Evolutionary conservation across 2,888 invertebrate genomes (phyloP).

Genomic region (Machimus rusticus): DNA sequence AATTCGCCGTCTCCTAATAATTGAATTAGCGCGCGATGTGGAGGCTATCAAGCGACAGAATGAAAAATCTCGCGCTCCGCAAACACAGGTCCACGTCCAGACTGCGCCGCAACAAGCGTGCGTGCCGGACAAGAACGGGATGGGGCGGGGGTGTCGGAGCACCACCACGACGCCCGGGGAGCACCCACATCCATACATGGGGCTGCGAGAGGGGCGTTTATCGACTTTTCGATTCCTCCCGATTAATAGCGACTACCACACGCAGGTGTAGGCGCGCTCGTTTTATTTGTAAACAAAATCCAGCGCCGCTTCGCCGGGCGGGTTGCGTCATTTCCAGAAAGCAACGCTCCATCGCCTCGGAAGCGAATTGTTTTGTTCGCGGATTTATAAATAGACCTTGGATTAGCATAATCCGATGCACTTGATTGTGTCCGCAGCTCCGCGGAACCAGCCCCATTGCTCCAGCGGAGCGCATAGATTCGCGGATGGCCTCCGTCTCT

Average conservation of each 20-base stretch:
- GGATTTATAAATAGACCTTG: not conserved
- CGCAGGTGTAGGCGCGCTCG: not conserved
- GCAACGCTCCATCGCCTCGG: not conserved
- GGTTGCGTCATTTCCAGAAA: slow-evolving; percentile 13
- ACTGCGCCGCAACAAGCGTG: slow-evolving; percentile 1
- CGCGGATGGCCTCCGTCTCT: not conserved
- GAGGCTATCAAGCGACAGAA: slow-evolving; percentile 1
- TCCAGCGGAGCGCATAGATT: not conserved
- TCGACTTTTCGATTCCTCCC: not conserved
- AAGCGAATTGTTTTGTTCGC: not conserved
- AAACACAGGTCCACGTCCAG: not conserved
- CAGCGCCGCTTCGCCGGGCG: not conserved
- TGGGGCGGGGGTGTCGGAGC: not conserved
- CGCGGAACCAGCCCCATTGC: not conserved
- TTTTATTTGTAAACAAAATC: slow-evolving; percentile 21
- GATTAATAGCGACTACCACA: not conserved
- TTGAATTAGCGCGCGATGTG: slow-evolving; percentile 15
- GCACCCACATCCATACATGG: not conserved
- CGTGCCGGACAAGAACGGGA: not conserved
- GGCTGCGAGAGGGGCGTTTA: not conserved
- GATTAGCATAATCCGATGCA: slow-evolving; percentile 21
- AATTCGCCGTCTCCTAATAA: slow-evolving; percentile 21
- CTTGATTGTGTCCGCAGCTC: not conserved
- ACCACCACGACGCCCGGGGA: not conserved
- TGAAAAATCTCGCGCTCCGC: not conserved